A percentile compares a stretch with the other conserved stretches of the same genome.
Conservation (phyloP, 2,797 vertebrate species). For the Pseudocheirus occidentalis region DNA sequence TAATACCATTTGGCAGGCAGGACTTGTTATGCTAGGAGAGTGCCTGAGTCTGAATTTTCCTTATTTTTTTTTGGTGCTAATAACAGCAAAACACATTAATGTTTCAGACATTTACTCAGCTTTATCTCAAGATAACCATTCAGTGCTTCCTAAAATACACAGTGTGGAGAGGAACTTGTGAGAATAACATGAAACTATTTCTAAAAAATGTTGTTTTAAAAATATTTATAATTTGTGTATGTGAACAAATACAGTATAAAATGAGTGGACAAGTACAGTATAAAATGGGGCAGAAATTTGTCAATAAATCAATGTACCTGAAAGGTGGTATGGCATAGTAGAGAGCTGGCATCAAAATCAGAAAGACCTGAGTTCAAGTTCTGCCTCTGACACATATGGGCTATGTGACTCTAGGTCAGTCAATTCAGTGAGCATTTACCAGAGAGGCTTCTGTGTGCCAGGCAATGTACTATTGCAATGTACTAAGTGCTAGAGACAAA, state of each 20-base stretch:
- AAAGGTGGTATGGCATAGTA: not conserved
- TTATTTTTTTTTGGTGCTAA: constrained; percentile 36
- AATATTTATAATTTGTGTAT: constrained; percentile 3
- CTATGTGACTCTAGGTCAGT: not conserved
- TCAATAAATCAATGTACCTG: constrained; percentile 9
- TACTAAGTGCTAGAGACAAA: not conserved
- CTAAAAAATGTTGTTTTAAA: constrained; percentile 47
- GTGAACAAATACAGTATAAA: not conserved
- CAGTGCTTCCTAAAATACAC: constrained; percentile 55
- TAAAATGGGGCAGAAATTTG: constrained; percentile 29
- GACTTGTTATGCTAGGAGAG: constrained; percentile 52
- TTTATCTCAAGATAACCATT: constrained; percentile 62
- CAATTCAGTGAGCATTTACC: not conserved
- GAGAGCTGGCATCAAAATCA: not conserved
- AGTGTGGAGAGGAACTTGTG: constrained; percentile 5
- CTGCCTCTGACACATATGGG: not conserved
- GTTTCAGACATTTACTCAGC: constrained; percentile 61
- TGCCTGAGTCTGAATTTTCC: constrained; percentile 57
- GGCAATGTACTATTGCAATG: not conserved
- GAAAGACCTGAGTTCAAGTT: not conserved
- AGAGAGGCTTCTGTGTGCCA: not conserved
- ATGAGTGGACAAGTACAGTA: not conserved
- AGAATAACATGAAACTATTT: constrained; percentile 21
- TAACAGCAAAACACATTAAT: constrained; percentile 25
- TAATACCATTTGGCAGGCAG: constrained; percentile 62